A percentile compares a stretch with the other conserved stretches of the same genome.
phyloP scores from a whole-genome alignment of 2,113 vertebrate species.

The Peromyscus maniculatus region DNA sequence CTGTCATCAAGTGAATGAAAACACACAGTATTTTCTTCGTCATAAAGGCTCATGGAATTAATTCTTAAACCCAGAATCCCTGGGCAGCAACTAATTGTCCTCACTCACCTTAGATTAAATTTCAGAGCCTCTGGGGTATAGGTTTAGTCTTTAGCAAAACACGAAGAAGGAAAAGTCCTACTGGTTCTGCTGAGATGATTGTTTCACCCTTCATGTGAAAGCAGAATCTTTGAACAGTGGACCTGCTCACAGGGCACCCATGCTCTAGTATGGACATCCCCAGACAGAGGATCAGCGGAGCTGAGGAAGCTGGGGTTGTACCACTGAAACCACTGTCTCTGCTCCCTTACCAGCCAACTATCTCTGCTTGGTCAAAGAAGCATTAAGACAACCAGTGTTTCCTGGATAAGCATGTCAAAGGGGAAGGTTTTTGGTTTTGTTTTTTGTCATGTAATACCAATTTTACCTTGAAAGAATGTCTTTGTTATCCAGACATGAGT shows the following conservation, averaged over 20 bases:
- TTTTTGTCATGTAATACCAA: background rate
- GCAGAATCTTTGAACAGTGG: background rate
- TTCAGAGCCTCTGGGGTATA: constrained; percentile 23
- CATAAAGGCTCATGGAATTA: constrained; percentile 30
- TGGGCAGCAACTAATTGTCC: constrained; percentile 21
- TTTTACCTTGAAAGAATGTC: constrained; percentile 59
- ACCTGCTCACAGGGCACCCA: background rate
- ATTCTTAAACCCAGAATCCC: constrained; percentile 39
- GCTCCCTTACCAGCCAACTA: background rate
- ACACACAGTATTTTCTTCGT: constrained; percentile 21
- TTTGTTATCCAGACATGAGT: constrained; percentile 18
- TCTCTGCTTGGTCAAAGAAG: constrained; percentile 40
- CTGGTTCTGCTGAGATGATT: constrained; percentile 1
- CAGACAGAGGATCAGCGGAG: background rate
- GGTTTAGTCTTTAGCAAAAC: constrained; percentile 16
- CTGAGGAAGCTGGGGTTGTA: background rate
- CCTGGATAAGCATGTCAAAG: constrained; percentile 46
- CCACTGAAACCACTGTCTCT: constrained; percentile 27
- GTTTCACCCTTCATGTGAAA: background rate
- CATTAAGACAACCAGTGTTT: constrained; percentile 29
- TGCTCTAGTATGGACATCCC: background rate
- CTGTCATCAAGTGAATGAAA: background rate
- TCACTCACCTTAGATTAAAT: constrained; percentile 62
- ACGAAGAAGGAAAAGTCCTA: background rate
- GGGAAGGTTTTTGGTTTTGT: background rate